phyloP scores from a whole-genome alignment of 2,888 invertebrate genomes.

The Chloromyia formosa region DNA sequence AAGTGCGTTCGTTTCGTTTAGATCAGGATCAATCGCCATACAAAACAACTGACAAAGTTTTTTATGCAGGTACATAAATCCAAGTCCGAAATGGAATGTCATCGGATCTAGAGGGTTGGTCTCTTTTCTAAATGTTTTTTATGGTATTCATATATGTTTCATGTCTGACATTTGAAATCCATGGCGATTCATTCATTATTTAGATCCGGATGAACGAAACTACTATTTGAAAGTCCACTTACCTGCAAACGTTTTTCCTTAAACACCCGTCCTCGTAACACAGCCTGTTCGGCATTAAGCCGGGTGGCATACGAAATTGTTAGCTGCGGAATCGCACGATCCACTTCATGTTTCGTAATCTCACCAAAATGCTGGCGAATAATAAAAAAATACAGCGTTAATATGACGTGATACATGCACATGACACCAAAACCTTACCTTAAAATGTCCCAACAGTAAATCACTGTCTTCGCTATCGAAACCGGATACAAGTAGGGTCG shows the following conservation, averaged over 20 bases:
- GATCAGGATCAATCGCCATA: too few species aligned
- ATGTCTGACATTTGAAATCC: too few species aligned
- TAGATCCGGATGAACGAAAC: too few species aligned
- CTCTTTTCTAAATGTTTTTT: too few species aligned
- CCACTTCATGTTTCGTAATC: conserved; percentile 81
- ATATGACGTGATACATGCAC: not conserved
- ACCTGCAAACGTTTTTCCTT: conserved; percentile 82
- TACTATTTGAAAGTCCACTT: conserved; percentile 48
- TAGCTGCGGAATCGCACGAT: conserved; percentile 73
- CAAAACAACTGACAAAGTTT: too few species aligned
- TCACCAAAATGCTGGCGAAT: conserved; percentile 82
- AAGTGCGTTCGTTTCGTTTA: too few species aligned
- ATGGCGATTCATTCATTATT: not conserved
- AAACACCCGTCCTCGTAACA: conserved; percentile 65
- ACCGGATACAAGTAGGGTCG: conserved; percentile 85
- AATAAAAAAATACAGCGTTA: conserved; percentile 37
- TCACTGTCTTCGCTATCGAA: conserved; percentile 86
- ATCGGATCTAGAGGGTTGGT: too few species aligned
- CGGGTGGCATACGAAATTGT: conserved; percentile 63
- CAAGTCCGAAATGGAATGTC: too few species aligned
- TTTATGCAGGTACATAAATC: too few species aligned
- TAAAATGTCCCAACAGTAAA: conserved; percentile 82
- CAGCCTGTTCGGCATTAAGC: conserved; percentile 63
- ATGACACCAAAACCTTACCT: conserved; percentile 68
- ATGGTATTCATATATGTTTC: too few species aligned